Base-by-base conservation (phyloP, 2,888 invertebrate species). In the Cataglyphis rosenhaueri region DNA sequence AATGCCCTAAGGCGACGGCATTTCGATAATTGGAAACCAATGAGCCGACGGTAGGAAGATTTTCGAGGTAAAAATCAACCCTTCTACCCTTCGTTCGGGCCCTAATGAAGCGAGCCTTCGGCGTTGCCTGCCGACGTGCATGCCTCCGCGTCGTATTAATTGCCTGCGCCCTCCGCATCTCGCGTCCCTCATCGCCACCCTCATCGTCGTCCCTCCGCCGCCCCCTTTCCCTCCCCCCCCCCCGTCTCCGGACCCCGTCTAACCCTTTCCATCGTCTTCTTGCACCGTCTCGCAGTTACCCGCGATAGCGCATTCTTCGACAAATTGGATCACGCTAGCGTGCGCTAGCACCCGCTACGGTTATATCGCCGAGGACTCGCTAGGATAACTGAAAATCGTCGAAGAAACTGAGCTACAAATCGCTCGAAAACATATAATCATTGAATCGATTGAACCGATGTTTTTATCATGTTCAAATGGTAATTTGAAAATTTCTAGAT, bases 291-390 rank as follows among this genome's bases (percentile, higher is more conserved):
- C 88, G 85, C 87, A 88, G 90, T 88, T 89, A 86, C 88, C 91
- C 90, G 87, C 91, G 91, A 90, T 92, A 89, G 90, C 91, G 90
- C 93, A 93, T 93, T 93, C 93, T 93, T 93, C 93, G 92, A 92
- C 92, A 93, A 93, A 93, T 93, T 93, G 92, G 93, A 93, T 93
- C 93, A 93, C 93, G 93, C 93, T 92, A 93, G 91, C 91, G 90
- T 87, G 85, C 89, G 85, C 21, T 21, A 91, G 87, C 87, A 85
- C 84, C 88, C 89, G 78, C 68, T 44, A 88, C 86, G 88, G 84
- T 88, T 88, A 84, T 88, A 88, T 85, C 59, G 86, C 84, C 85
- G 81, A 87, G 83, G 83, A 86, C 81, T 82, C 62, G 81, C 83
- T 81, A 84, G 87, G 84, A 88, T 87, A 86, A 86, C 86, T 83